Percentiles rank a stretch among this genome's conserved stretches.
These are phyloP conservation scores for Eulacestoma nigropectus DNA, from an alignment of 2,113 vertebrate species.

Conservation along the genomic window DNA sequence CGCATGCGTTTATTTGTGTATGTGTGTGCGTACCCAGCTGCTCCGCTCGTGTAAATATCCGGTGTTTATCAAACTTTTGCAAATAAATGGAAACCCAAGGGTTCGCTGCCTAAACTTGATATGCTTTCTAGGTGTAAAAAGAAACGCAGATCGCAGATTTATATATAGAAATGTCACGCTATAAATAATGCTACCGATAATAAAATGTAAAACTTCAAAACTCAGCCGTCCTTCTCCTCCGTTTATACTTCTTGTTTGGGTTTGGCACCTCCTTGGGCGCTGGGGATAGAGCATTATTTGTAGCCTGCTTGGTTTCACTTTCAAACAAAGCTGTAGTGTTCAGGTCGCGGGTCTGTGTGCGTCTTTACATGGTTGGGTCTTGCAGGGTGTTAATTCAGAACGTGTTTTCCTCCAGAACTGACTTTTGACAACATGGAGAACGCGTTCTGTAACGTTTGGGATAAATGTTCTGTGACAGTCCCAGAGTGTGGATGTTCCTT, in stretches of 20 bases:
- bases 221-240: neutral
- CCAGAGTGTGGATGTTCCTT: neutral
- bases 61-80: neutral
- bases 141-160: neutral
- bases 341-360: neutral
- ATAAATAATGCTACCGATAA: conserved; percentile 27
- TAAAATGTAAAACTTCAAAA: conserved; percentile 32
- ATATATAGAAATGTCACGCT: neutral
- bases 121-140: neutral
- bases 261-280: neutral
- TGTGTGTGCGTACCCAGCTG: neutral
- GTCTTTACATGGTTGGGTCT: neutral
- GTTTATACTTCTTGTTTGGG: neutral
- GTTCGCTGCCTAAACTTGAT: neutral
- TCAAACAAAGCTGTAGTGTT: conserved; percentile 53
- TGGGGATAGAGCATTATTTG: neutral
- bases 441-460: neutral
- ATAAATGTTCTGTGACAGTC: neutral
- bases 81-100: neutral
- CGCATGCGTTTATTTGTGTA: neutral
- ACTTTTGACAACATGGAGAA: neutral
- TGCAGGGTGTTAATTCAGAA: neutral
- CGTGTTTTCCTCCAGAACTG: neutral
- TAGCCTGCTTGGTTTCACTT: conserved; percentile 48
- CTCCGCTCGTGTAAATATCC: neutral